These are phyloP conservation scores for Crotalus horridus DNA, from an alignment of 2,113 vertebrate species.

Conservation along the genomic window DNA sequence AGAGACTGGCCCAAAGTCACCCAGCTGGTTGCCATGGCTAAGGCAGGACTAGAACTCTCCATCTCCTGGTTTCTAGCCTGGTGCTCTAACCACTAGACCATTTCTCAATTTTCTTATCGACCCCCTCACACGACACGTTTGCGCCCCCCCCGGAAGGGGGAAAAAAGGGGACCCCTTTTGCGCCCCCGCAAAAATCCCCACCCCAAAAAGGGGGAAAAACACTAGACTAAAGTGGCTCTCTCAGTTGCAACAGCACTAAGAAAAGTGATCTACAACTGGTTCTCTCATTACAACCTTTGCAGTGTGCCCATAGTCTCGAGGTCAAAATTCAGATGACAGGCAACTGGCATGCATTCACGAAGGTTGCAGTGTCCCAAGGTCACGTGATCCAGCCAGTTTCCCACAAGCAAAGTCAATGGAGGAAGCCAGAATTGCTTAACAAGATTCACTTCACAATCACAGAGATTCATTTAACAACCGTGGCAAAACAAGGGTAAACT, in stretches of 20 bases:
- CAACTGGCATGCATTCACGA: background rate
- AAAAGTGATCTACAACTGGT: background rate
- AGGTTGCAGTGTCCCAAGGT: background rate
- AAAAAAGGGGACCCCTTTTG: too few species aligned
- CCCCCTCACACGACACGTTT: too few species aligned
- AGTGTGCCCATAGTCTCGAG: background rate
- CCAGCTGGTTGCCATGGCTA: too few species aligned
- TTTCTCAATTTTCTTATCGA: too few species aligned
- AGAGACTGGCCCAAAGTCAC: too few species aligned
- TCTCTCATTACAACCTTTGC: background rate
- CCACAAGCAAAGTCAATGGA: background rate
- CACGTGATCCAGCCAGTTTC: background rate
- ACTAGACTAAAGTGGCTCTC: background rate
- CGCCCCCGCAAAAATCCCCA: too few species aligned
- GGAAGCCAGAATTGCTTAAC: background rate
- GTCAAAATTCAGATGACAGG: background rate
- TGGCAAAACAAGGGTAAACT: too few species aligned
- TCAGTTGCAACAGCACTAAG: background rate
- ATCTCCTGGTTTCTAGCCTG: background rate
- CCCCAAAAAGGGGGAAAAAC: too few species aligned
- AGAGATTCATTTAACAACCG: too few species aligned
- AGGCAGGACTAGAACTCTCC: too few species aligned
- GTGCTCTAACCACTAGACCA: background rate
- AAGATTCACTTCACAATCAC: background rate
- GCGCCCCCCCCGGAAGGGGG: too few species aligned